Evolutionary conservation across 2,888 invertebrate genomes (phyloP).

Genomic region (Thymelicus acteon): DNA sequence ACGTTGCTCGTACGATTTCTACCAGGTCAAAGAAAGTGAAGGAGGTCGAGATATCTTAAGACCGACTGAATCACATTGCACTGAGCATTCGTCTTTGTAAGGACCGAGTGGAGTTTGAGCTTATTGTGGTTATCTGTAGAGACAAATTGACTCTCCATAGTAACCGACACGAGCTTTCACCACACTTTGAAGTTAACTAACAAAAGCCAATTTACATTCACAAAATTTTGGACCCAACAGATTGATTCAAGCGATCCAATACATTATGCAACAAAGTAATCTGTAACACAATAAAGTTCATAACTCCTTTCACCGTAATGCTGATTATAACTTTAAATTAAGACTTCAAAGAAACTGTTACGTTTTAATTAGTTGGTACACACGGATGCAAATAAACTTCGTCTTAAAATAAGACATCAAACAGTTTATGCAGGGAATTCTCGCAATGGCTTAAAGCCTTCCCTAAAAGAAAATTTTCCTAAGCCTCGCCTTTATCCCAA

Average conservation of each 20-base stretch:
- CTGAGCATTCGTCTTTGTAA: conserved; percentile 51
- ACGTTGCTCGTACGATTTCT: conserved; percentile 58
- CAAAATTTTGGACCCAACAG: conserved; percentile 50
- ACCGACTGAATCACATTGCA: conserved; percentile 54
- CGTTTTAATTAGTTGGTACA: conserved; percentile 19
- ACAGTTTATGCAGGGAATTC: not conserved
- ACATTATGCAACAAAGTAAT: conserved; percentile 24
- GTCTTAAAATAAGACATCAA: conserved; percentile 2
- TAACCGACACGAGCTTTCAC: conserved; percentile 55
- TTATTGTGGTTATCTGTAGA: conserved; percentile 29
- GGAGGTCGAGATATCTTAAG: conserved; percentile 53
- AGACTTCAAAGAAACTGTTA: conserved; percentile 35
- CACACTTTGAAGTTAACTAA: conserved; percentile 50
- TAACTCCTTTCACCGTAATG: conserved; percentile 35
- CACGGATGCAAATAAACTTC: conserved; percentile 11
- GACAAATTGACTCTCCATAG: conserved; percentile 31
- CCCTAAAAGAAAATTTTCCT: conserved; percentile 1
- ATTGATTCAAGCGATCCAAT: conserved; percentile 47
- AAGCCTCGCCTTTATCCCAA: not conserved
- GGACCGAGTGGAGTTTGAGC: conserved; percentile 14
- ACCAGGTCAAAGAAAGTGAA: conserved; percentile 73
- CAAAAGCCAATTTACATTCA: conserved; percentile 62
- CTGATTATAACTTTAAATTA: conserved; percentile 33
- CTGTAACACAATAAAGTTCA: conserved; percentile 31
- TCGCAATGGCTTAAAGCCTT: not conserved